phyloP scores from a whole-genome alignment of 2,113 vertebrate species.

The Tetrao urogallus region DNA sequence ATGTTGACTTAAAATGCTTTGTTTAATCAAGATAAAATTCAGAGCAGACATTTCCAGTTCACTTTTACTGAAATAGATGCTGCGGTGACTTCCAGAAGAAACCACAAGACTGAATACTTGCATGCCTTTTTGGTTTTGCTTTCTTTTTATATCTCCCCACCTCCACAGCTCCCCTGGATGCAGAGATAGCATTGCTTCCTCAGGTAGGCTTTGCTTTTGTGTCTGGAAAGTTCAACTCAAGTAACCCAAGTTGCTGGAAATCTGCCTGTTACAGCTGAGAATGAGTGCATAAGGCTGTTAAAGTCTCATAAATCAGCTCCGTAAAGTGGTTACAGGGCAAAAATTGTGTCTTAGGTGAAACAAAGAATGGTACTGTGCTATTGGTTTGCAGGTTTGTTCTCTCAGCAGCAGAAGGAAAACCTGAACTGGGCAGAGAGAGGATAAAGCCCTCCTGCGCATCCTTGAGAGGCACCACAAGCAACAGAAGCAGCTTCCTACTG shows the following conservation, averaged over 20 bases:
- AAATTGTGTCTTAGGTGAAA: background rate
- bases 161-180: background rate
- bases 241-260: background rate
- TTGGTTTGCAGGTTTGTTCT: background rate
- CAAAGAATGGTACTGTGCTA: too few relatives aligned
- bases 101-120: background rate
- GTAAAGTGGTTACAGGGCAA: background rate
- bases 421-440: rapidly evolving
- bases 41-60: background rate
- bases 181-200: background rate
- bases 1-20: background rate
- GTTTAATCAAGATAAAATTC: background rate
- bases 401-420: background rate
- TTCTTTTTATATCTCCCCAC: background rate
- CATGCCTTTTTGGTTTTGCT: background rate
- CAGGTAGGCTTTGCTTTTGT: background rate
- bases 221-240: background rate
- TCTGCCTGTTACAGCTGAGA: background rate
- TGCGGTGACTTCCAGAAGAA: background rate
- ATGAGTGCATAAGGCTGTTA: background rate
- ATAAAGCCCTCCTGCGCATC: background rate
- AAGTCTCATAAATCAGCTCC: background rate
- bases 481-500: background rate
- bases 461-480: rapidly evolving
- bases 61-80: background rate